Evolutionary conservation across 2,888 invertebrate species (phyloP).

Genomic region (Bombylius major): DNA sequence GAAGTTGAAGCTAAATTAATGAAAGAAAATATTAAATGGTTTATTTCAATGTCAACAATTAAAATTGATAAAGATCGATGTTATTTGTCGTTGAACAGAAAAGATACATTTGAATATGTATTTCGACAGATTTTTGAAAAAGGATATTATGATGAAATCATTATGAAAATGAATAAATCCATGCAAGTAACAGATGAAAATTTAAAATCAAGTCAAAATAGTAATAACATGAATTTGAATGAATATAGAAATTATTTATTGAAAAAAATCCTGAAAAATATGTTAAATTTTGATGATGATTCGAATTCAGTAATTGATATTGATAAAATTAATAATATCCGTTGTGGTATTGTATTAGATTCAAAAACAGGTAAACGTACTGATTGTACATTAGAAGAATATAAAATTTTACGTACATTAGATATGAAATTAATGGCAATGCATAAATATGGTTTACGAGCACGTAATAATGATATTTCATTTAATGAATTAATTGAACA

Average conservation of each 20-base stretch:
- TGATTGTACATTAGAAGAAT: constrained; percentile 17
- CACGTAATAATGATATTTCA: constrained; percentile 35
- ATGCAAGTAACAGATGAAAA: neutral
- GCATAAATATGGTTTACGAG: constrained; percentile 51
- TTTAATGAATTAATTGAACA: constrained; percentile 45
- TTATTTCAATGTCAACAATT: constrained; percentile 17
- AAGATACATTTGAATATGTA: constrained; percentile 14
- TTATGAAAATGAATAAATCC: constrained; percentile 13
- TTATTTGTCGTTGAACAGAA: constrained; percentile 20
- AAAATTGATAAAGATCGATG: constrained; percentile 20
- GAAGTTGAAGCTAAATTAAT: constrained; percentile 6
- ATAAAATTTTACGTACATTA: constrained; percentile 42
- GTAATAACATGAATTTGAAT: constrained; percentile 15
- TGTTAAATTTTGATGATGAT: neutral
- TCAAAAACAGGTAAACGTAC: constrained; percentile 43
- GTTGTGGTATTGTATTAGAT: constrained; percentile 51
- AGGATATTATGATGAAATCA: too few species aligned
- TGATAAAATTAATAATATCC: constrained; percentile 22
- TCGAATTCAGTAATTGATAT: neutral
- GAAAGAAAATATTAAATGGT: constrained; percentile 18
- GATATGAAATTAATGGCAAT: constrained; percentile 55
- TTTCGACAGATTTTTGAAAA: constrained; percentile 18
- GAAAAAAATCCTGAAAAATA: constrained; percentile 27
- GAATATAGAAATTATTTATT: constrained; percentile 32
- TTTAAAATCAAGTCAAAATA: neutral